These are phyloP conservation scores for Lasioglossum leucozonium DNA, from an alignment of 2,888 invertebrate species.

Conservation along the genomic window DNA sequence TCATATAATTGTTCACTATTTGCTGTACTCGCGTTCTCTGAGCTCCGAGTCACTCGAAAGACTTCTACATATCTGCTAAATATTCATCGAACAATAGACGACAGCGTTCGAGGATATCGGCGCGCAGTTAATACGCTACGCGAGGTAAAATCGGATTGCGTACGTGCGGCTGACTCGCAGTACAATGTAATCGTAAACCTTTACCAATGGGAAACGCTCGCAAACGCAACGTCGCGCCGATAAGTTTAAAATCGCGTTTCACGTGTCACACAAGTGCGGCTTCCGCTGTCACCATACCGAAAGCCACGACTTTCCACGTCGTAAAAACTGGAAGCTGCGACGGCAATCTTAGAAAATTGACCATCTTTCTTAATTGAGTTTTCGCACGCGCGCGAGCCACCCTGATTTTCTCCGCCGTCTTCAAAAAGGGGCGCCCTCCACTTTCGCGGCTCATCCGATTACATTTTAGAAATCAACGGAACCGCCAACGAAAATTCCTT, in stretches of 20 bases:
- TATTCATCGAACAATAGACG: background rate
- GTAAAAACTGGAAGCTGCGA: background rate
- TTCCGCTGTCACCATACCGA: background rate
- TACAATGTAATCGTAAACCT: conserved; percentile 7
- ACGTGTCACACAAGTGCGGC: background rate
- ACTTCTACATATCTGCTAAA: background rate
- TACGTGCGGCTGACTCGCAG: background rate
- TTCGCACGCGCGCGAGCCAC: background rate
- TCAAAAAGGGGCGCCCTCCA: background rate
- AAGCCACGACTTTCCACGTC: background rate
- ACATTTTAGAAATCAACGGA: background rate
- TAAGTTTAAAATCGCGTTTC: conserved; percentile 4
- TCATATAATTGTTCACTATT: background rate
- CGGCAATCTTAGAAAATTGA: conserved; percentile 5
- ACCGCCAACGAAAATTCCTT: background rate
- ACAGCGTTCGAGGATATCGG: background rate
- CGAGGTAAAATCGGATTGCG: background rate
- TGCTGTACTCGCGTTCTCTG: background rate
- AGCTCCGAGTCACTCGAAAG: background rate
- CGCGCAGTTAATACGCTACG: background rate
- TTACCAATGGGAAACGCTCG: background rate
- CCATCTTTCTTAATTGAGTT: conserved; percentile 3
- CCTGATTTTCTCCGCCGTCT: background rate
- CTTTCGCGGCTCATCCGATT: background rate
- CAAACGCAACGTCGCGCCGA: background rate